Base-by-base conservation (phyloP, 1,140 invertebrate genomes). In the Ips typographus region DNA sequence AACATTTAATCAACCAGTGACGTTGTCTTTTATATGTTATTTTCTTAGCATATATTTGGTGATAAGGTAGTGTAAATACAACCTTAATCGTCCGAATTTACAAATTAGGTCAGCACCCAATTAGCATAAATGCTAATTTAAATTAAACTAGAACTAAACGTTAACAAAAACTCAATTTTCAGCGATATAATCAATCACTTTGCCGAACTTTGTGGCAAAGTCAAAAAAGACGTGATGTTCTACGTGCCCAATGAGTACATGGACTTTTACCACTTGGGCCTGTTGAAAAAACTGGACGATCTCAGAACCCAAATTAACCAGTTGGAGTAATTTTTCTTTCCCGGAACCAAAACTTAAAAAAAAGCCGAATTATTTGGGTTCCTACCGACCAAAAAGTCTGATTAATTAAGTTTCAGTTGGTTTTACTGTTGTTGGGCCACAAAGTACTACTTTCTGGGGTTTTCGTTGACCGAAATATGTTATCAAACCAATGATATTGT, bases 121-220 rank as follows among this genome's bases (percentile, higher is more conserved):
- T 22, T 22, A 22, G 22, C 22, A 22, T 22, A 22, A 22, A 22
- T 22, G 22, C 22, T 22, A 22, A 22, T 22, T 22, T 22, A 22
- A 22, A 22, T 22, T 22, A 22, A 22, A 22, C 22, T 7, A 40
- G 56, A 38, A 36, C n/a, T 49, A 36, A 62, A 44, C 55, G 38
- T 1, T 37, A 36, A 53, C 6, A 36, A 55, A 22, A 40, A 56
- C 39, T 1, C 37, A 42, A n/a, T 42, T 47, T 44, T 62, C 44
- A 63, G 60, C 36, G 44, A 51, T 63, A 49, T 40, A 2, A 51
- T 63, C 38, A 63, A 51, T 7, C 8, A 7, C 40, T 63, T 63
- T 51, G 6, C 44, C 41, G 60, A 47, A 3, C 41, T 49, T 6
- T 47, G 44, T 8, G 37, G 47, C 7, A 47, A 51, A 7, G 51